phyloP scores from a whole-genome alignment of 2,888 invertebrate species.

The Troilus luridus region DNA sequence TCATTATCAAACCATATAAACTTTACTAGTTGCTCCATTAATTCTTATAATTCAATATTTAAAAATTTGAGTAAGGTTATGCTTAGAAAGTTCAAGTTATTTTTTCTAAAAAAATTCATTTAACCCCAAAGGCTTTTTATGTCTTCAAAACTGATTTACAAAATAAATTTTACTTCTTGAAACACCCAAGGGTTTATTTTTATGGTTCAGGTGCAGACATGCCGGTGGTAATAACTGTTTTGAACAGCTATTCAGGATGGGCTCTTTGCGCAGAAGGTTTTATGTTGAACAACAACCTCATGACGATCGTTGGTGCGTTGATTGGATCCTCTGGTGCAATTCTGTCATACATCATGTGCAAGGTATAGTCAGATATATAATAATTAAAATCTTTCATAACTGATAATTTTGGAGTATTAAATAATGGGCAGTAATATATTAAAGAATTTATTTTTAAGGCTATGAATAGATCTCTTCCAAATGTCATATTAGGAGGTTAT shows the following conservation, averaged over 20 bases:
- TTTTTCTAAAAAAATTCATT: no score
- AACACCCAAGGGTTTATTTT: not conserved
- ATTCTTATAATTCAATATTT: no score
- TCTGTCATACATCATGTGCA: conserved; percentile 95
- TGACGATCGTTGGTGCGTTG: conserved; percentile 92
- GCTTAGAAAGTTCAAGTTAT: no score
- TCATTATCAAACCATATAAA: no score
- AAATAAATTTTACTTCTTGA: no score
- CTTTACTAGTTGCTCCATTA: no score
- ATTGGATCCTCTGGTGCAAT: conserved; percentile 94
- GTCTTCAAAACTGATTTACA: no score
- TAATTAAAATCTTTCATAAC: not conserved
- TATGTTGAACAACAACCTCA: conserved; percentile 92
- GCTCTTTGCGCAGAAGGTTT: conserved; percentile 94
- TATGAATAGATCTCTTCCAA: conserved; percentile 87
- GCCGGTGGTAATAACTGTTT: conserved; percentile 93
- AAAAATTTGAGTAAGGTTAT: no score
- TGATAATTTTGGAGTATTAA: not conserved
- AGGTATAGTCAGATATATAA: conserved; percentile 71
- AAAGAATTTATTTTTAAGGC: conserved; percentile 70
- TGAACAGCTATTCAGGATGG: conserved; percentile 95
- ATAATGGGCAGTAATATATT: not conserved
- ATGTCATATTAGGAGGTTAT: conserved; percentile 90
- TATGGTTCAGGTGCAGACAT: conserved; percentile 83
- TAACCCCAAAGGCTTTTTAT: no score